Percentiles rank a stretch among this genome's conserved stretches.
Evolutionary conservation across 2,797 vertebrate genomes (phyloP).

Genomic region (Girardinus metallicus): DNA sequence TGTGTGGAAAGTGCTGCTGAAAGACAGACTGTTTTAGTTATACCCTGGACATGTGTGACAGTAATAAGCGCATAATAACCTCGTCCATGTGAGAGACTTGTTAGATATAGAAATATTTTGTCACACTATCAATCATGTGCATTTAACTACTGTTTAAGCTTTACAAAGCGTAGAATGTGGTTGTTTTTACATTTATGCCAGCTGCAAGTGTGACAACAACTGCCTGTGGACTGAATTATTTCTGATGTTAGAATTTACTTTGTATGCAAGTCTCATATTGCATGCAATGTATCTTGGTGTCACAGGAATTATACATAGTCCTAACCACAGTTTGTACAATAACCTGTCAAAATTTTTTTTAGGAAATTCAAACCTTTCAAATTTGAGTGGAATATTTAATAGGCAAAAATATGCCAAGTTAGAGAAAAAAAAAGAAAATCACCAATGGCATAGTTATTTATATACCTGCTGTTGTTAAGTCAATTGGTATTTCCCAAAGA

Average conservation of each 20-base stretch:
- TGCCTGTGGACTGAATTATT: slow-evolving; percentile 8
- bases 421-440: neutral
- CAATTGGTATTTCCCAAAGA: too few species aligned
- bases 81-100: slow-evolving; percentile 86
- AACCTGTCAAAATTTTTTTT: neutral
- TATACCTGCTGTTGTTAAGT: neutral
- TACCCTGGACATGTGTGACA: slow-evolving; percentile 82
- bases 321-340: neutral
- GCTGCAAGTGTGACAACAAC: slow-evolving; percentile 21
- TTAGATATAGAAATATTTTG: slow-evolving; percentile 97
- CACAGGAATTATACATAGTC: neutral
- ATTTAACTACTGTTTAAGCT: slow-evolving; percentile 54
- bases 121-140: slow-evolving; percentile 91
- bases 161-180: slow-evolving; percentile 39
- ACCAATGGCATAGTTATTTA: neutral
- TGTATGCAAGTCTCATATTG: neutral
- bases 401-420: neutral
- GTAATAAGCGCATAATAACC: slow-evolving; percentile 92
- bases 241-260: slow-evolving; percentile 9
- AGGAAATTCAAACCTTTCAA: neutral
- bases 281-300: neutral
- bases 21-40: slow-evolving; percentile 89
- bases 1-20: slow-evolving; percentile 86
- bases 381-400: neutral
- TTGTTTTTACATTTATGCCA: slow-evolving; percentile 34